phyloP scores from a whole-genome alignment of 37 sponge, comb jelly and placozoan species.

The Hexactinellida sp. region DNA sequence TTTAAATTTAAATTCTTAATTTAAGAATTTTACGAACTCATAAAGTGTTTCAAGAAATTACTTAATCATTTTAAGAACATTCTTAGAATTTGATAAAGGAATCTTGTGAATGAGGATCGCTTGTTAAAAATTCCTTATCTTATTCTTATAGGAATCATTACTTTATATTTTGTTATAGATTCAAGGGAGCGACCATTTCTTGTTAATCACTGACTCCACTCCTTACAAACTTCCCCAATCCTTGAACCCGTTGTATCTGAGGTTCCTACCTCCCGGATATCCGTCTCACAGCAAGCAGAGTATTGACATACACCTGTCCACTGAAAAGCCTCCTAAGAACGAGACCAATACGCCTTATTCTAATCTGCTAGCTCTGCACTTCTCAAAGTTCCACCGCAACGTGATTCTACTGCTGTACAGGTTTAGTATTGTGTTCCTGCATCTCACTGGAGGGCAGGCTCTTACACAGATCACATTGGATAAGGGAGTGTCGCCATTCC shows the following conservation, averaged over 20 bases:
- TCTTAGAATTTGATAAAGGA: no score
- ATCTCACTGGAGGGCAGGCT: not conserved
- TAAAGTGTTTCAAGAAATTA: no score
- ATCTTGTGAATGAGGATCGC: no score
- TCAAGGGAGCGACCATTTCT: not conserved
- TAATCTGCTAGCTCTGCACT: not conserved
- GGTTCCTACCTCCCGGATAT: not conserved
- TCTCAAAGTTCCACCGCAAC: constrained; percentile 1
- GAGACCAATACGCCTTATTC: not conserved
- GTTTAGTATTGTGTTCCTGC: not conserved
- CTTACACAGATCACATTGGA: not conserved
- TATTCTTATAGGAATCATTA: not conserved
- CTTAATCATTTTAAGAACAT: no score
- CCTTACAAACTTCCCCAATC: constrained; percentile 2
- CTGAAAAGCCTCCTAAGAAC: not conserved
- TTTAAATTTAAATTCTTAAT: no score
- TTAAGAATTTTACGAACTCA: no score
- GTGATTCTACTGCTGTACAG: not conserved
- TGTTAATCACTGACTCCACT: not conserved
- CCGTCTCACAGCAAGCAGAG: constrained; percentile 9
- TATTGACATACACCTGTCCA: not conserved
- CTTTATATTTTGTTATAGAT: not conserved
- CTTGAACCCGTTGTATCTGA: not conserved
- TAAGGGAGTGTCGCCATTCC: not conserved
- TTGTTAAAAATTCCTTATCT: no score